Percentiles rank a stretch among this genome's conserved stretches.
These are phyloP conservation scores for Parotocinclus haroldoi DNA, from an alignment of 2,797 vertebrate genomes.

Conservation along the genomic window DNA sequence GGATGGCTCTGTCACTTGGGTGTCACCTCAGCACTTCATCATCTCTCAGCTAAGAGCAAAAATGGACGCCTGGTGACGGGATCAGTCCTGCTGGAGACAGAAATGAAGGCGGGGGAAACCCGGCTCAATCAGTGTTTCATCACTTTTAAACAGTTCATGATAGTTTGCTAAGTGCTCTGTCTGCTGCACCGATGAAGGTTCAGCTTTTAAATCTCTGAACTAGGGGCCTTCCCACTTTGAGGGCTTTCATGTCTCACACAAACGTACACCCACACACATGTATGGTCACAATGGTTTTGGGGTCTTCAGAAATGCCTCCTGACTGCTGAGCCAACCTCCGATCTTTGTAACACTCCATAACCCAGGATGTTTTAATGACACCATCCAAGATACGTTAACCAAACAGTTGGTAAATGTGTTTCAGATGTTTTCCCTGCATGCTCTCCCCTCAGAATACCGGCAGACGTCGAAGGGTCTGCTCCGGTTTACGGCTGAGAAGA, in stretches of 20 bases:
- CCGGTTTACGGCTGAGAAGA: slow-evolving; percentile 57
- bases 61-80: slow-evolving; percentile 19
- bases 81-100: slow-evolving; percentile 39
- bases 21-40: slow-evolving; percentile 46
- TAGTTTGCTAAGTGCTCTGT: slow-evolving; percentile 69
- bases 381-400: slow-evolving; percentile 60
- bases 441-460: slow-evolving; percentile 48
- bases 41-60: background rate
- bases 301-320: slow-evolving; percentile 60
- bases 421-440: slow-evolving; percentile 59
- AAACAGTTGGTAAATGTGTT: slow-evolving; percentile 64
- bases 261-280: slow-evolving; percentile 10
- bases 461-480: slow-evolving; percentile 49
- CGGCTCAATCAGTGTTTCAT: slow-evolving; percentile 65
- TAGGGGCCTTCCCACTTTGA: slow-evolving; percentile 63
- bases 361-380: slow-evolving; percentile 66
- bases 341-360: slow-evolving; percentile 60
- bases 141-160: slow-evolving; percentile 71
- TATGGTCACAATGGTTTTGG: slow-evolving; percentile 55
- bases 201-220: slow-evolving; percentile 67
- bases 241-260: slow-evolving; percentile 44
- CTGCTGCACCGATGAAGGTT: slow-evolving; percentile 69
- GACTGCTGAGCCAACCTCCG: slow-evolving; percentile 60
- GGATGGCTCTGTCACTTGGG: slow-evolving; percentile 54
- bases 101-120: slow-evolving; percentile 2